These are phyloP conservation scores for Manis crassicaudata DNA, from an alignment of 2,797 vertebrate species.

Conservation along the genomic window DNA sequence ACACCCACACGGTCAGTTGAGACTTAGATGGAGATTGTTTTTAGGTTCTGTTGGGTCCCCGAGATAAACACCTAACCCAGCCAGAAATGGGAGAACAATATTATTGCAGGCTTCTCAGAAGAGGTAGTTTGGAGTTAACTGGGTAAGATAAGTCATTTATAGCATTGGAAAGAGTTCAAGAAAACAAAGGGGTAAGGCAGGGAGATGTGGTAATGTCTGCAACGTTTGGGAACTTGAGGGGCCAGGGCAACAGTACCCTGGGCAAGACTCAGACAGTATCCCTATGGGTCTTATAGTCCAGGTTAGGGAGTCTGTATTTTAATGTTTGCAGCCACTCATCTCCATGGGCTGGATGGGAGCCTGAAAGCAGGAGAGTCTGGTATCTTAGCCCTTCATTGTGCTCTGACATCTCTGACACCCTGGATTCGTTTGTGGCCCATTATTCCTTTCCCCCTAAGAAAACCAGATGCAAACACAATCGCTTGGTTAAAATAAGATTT, in stretches of 20 bases:
- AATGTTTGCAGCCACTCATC: not conserved
- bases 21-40: not conserved
- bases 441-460: slow-evolving; percentile 66
- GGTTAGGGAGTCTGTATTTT: not conserved
- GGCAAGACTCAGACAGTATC: not conserved
- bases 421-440: slow-evolving; percentile 70
- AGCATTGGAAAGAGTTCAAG: not conserved
- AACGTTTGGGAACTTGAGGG: not conserved
- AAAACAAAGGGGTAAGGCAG: not conserved
- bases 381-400: slow-evolving; percentile 14
- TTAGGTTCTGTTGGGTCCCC: not conserved
- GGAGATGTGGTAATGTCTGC: not conserved
- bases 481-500: slow-evolving; percentile 83
- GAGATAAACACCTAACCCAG: not conserved
- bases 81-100: not conserved
- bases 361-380: not conserved
- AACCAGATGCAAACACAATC: slow-evolving; percentile 70
- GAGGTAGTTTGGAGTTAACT: not conserved
- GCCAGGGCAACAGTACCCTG: too few relatives aligned
- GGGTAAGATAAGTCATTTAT: not conserved
- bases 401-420: not conserved
- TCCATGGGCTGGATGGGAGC: not conserved
- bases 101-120: not conserved
- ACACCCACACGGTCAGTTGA: not conserved
- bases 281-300: not conserved